Percentiles rank a stretch among this genome's conserved stretches.
phyloP scores from a whole-genome alignment of 2,888 invertebrate genomes.

The Drosophila meridiana region DNA sequence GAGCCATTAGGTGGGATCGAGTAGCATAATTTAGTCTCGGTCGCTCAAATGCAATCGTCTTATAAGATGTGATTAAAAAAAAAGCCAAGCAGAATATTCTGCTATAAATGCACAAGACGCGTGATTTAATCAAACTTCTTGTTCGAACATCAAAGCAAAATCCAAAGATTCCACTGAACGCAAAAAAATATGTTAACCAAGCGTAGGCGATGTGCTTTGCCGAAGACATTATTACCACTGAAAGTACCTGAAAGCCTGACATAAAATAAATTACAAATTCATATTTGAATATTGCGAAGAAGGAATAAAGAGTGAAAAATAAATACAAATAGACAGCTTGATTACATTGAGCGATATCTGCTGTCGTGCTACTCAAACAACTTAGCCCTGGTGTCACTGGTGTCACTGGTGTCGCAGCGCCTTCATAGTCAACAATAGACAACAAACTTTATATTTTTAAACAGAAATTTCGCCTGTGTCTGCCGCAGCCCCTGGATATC shows the following conservation, averaged over 20 bases:
- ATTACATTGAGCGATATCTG: too few species aligned
- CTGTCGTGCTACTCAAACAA: neutral
- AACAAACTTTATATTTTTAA: neutral
- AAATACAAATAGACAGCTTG: neutral
- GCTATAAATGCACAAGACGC: neutral
- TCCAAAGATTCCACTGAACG: neutral
- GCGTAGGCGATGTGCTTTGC: conserved; percentile 10
- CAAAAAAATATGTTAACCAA: conserved; percentile 8
- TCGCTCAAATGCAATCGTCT: neutral
- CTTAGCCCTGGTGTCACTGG: neutral
- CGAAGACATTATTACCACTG: conserved; percentile 13
- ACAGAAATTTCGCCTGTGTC: neutral
- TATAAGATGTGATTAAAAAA: neutral
- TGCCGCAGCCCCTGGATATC: neutral
- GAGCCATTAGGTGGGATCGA: neutral
- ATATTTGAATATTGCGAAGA: neutral
- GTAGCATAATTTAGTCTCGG: neutral
- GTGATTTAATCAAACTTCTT: conserved; percentile 2
- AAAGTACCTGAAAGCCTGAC: neutral
- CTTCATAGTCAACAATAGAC: neutral
- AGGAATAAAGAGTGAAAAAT: neutral
- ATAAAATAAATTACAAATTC: neutral
- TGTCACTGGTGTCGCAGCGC: neutral
- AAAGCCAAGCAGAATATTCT: neutral
- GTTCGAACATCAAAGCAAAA: conserved; percentile 10